Percentiles rank a stretch among this genome's conserved stretches.
Evolutionary conservation across 2,797 vertebrate genomes (phyloP).

Genomic region (Labeo calbasu): DNA sequence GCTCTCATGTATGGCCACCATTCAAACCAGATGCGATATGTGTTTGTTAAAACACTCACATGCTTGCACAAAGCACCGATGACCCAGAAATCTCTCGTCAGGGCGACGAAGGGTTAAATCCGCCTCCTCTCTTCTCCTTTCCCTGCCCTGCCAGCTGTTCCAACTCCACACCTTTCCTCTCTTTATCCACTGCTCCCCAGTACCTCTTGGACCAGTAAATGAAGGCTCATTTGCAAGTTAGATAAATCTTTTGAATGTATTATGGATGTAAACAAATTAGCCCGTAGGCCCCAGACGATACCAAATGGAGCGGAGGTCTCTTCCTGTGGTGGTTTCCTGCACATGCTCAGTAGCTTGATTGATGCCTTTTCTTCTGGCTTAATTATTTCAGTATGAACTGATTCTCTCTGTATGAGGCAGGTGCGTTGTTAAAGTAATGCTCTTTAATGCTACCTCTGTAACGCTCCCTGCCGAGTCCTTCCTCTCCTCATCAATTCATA

Average conservation of each 20-base stretch:
- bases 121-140: conserved; percentile 8
- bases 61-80: conserved; percentile 9
- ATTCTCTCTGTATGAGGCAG: conserved; percentile 77
- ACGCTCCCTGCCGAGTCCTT: conserved; percentile 69
- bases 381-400: conserved; percentile 84
- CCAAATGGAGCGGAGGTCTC: conserved; percentile 83
- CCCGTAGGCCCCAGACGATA: conserved; percentile 82
- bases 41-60: conserved; percentile 27
- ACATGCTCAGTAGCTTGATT: conserved; percentile 81
- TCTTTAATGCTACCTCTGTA: conserved; percentile 76
- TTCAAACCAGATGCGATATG: conserved; percentile 31
- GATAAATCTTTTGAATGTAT: conserved; percentile 86
- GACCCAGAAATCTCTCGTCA: conserved; percentile 44
- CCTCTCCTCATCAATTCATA: conserved; percentile 80
- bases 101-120: conserved; percentile 31
- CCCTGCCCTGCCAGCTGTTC: conserved; percentile 36
- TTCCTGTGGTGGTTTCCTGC: conserved; percentile 76
- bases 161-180: conserved; percentile 51
- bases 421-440: conserved; percentile 74
- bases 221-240: conserved; percentile 86
- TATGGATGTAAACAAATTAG: conserved; percentile 86
- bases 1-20: conserved; percentile 14
- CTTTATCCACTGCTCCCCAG: conserved; percentile 58
- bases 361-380: conserved; percentile 84
- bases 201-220: conserved; percentile 80